Evolutionary conservation across 2,113 vertebrate species (phyloP).

Genomic region (Apistogramma diplotaenia): DNA sequence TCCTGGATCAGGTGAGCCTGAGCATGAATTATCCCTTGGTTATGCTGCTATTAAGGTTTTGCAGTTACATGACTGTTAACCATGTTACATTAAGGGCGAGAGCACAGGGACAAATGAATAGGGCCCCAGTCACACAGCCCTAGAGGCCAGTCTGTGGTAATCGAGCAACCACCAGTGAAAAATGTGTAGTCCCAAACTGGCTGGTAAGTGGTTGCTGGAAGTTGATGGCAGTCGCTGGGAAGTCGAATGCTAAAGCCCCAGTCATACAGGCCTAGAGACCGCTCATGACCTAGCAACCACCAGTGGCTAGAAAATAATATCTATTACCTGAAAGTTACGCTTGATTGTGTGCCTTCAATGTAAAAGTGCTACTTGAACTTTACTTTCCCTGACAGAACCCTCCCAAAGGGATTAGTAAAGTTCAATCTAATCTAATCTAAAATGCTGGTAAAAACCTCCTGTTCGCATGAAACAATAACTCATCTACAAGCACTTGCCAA

Average conservation of each 20-base stretch:
- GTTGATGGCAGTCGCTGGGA: not conserved
- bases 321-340: fast-evolving
- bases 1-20: no score
- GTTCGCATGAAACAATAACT: not conserved
- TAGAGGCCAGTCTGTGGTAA: not conserved
- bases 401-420: no score
- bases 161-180: not conserved
- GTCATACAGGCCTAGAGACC: no score
- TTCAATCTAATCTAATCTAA: no score
- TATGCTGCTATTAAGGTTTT: not conserved
- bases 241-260: not conserved
- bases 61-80: no score
- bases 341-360: no score
- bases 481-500: not conserved
- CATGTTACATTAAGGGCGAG: not conserved
- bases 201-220: not conserved
- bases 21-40: not conserved
- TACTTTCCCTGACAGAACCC: no score
- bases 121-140: not conserved
- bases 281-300: not conserved
- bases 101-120: not conserved
- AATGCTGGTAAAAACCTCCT: no score
- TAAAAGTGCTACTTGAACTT: no score
- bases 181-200: not conserved
- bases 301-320: not conserved